Conservation (phyloP, 2,113 vertebrate genomes). For the Scytalopus superciliaris region DNA sequence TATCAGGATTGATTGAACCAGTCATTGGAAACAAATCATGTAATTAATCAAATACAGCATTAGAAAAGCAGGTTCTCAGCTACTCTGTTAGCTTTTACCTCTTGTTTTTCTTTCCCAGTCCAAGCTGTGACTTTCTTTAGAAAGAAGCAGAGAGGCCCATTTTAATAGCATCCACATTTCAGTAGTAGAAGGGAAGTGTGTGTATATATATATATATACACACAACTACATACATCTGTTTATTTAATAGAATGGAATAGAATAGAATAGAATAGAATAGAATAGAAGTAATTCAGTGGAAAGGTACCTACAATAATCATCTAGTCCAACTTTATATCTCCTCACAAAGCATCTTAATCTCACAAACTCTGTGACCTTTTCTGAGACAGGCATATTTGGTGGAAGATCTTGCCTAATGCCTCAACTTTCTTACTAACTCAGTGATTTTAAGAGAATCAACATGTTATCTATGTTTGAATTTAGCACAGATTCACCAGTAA, state of each 20-base stretch:
- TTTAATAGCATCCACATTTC: background rate
- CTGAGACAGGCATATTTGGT: background rate
- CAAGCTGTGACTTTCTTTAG: background rate
- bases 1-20: slow-evolving; percentile 56
- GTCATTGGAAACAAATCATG: slow-evolving; percentile 54
- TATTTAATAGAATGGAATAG: background rate
- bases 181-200: background rate
- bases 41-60: slow-evolving; percentile 44
- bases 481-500: background rate
- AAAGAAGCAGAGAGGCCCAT: background rate
- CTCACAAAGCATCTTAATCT: background rate
- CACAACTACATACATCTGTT: background rate
- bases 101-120: background rate
- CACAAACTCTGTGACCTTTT: background rate
- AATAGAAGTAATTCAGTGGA: background rate
- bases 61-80: background rate
- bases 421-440: background rate
- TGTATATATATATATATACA: background rate
- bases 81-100: background rate
- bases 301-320: background rate
- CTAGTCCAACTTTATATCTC: background rate
- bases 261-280: background rate
- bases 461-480: background rate
- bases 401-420: background rate
- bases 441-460: background rate